These are phyloP conservation scores for Zhuqinia jingwanae DNA, from an alignment of 2,888 invertebrate species.

Conservation along the genomic window DNA sequence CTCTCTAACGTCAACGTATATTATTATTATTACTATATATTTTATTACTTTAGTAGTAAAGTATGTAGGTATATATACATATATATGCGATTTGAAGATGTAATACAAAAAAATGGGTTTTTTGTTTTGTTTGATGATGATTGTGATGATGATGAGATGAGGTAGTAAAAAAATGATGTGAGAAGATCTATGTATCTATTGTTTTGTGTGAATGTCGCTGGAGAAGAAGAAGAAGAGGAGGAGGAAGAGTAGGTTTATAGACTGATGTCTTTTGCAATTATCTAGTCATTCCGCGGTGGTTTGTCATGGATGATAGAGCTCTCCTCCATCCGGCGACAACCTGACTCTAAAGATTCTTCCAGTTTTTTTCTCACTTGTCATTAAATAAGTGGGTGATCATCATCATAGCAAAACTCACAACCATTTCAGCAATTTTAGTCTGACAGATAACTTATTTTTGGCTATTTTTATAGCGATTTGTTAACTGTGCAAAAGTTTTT, in stretches of 20 bases:
- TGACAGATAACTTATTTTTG: background rate
- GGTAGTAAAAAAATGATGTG: background rate
- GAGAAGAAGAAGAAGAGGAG: conserved; percentile 31
- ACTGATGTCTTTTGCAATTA: conserved; percentile 18
- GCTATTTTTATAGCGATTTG: background rate
- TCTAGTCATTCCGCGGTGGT: conserved; percentile 49
- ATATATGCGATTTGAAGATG: no score
- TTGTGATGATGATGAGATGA: background rate
- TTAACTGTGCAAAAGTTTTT: background rate
- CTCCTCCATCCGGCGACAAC: conserved; percentile 30
- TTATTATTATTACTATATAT: background rate
- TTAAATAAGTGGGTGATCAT: no score
- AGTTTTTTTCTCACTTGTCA: no score
- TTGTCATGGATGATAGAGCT: conserved; percentile 55
- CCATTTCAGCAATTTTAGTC: background rate
- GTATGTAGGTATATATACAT: no score
- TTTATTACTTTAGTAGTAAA: no score
- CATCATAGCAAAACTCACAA: no score
- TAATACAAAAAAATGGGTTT: conserved; percentile 28
- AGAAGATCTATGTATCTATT: background rate
- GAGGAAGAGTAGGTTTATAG: no score
- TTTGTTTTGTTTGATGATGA: background rate
- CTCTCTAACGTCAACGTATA: conserved; percentile 4
- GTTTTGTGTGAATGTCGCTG: no score
- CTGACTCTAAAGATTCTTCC: conserved; percentile 4